Conservation (phyloP, 1,140 invertebrate species). For the Agraylea sexmaculata region DNA sequence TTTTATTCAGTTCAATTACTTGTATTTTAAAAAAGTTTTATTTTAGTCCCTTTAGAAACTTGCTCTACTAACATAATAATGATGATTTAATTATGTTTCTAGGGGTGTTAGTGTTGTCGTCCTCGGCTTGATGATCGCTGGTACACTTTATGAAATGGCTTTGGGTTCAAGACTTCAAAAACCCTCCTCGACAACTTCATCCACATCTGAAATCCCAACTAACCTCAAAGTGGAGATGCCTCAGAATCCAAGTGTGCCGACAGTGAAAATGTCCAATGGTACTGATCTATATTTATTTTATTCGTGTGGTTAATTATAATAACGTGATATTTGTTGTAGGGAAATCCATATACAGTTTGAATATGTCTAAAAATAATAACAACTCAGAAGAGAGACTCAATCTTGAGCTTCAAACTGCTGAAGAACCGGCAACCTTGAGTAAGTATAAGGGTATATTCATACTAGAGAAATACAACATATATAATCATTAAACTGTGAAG, state of each 20-base stretch:
- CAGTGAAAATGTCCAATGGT: conserved; percentile 20
- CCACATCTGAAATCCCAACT: conserved; percentile 25
- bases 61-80: too few relatives aligned
- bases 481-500: too few relatives aligned
- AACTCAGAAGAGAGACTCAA: conserved; percentile 49
- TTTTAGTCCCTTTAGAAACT: not conserved
- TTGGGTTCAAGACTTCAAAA: conserved; percentile 25
- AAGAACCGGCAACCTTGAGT: conserved; percentile 35
- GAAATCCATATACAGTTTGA: conserved; percentile 39
- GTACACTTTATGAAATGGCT: conserved; percentile 48
- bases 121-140: conserved; percentile 43
- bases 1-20: conserved; percentile 14
- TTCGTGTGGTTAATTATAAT: not conserved
- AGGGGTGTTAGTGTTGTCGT: conserved; percentile 48
- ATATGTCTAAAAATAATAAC: conserved; percentile 40
- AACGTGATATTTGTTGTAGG: conserved; percentile 23
- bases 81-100: conserved; percentile 20
- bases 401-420: conserved; percentile 35
- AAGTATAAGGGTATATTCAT: too few relatives aligned
- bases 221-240: conserved; percentile 20
- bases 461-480: too few relatives aligned
- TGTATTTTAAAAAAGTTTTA: too few relatives aligned
- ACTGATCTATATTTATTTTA: conserved; percentile 1
- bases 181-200: conserved; percentile 26
- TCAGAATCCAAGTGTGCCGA: conserved; percentile 4